Evolutionary conservation across 2,113 vertebrate genomes (phyloP).

Genomic region (Petroica traversi): DNA sequence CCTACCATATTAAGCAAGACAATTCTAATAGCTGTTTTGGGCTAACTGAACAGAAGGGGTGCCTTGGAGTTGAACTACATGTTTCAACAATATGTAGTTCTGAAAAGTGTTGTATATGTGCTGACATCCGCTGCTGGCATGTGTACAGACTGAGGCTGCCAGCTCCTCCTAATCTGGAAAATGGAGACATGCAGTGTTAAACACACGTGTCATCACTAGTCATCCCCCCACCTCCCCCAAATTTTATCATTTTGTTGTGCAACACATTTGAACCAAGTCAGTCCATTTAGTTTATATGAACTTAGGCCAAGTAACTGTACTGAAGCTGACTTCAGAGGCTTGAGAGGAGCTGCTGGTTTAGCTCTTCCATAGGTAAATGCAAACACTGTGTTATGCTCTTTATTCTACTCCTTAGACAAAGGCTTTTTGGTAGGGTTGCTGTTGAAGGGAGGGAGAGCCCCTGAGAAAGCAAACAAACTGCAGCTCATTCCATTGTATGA

Average conservation of each 20-base stretch:
- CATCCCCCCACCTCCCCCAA: neutral
- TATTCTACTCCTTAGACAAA: neutral
- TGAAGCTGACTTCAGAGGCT: conserved; percentile 40
- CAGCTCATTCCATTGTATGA: neutral
- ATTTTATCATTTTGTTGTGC: conserved; percentile 40
- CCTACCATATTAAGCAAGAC: conserved; percentile 6
- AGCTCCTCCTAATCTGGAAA: conserved; percentile 35
- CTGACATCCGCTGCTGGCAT: conserved; percentile 69
- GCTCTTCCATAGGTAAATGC: neutral
- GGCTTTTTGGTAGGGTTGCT: neutral
- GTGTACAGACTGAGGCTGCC: neutral
- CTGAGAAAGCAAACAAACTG: neutral
- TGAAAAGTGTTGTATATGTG: conserved; percentile 63
- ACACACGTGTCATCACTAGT: conserved; percentile 60
- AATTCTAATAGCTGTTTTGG: neutral
- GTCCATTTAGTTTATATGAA: conserved; percentile 37
- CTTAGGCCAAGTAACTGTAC: conserved; percentile 38
- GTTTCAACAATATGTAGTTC: conserved; percentile 59
- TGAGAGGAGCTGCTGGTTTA: neutral
- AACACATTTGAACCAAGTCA: conserved; percentile 24
- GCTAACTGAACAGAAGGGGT: conserved; percentile 26
- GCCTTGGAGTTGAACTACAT: conserved; percentile 46
- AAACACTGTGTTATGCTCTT: neutral
- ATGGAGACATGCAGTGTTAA: conserved; percentile 46
- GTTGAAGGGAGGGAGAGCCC: neutral